Evolutionary conservation across 2,797 vertebrate species (phyloP).

Genomic region (Sebastes elongatus): DNA sequence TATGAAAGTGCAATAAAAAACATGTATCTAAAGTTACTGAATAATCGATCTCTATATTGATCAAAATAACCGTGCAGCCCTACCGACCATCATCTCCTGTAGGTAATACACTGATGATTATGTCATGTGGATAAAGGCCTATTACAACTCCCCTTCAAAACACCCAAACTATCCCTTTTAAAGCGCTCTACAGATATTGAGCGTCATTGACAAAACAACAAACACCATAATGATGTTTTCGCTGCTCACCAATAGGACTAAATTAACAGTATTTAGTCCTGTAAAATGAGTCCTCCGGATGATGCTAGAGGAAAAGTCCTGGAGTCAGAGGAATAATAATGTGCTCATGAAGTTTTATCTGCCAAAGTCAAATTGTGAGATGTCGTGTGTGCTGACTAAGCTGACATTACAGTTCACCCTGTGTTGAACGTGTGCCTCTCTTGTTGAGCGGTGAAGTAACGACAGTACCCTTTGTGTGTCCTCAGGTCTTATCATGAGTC

Average conservation of each 20-base stretch:
- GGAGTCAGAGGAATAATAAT: background rate
- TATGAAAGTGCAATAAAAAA: background rate
- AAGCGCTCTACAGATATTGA: background rate
- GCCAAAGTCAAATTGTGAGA: background rate
- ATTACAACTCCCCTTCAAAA: too few relatives aligned
- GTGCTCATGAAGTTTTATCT: background rate
- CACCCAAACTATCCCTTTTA: too few relatives aligned
- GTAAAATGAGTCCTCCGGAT: background rate
- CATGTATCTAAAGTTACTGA: too few relatives aligned
- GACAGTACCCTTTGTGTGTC: constrained; percentile 13
- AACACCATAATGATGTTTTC: background rate
- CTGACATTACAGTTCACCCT: too few relatives aligned
- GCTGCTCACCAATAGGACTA: background rate
- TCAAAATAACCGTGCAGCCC: too few relatives aligned
- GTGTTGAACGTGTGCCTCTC: background rate
- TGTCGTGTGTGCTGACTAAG: too few relatives aligned
- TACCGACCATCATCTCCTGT: too few relatives aligned
- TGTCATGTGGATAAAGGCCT: too few relatives aligned
- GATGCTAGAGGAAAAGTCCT: background rate
- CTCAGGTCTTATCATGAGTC: constrained; percentile 92
- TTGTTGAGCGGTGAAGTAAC: background rate
- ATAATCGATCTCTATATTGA: too few relatives aligned
- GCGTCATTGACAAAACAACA: background rate
- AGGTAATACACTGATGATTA: too few relatives aligned
- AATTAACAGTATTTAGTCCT: background rate